Percentiles rank a stretch among this genome's conserved stretches.
Conservation (phyloP, 1,140 invertebrate species). For the Neodiprion pinetum region DNA sequence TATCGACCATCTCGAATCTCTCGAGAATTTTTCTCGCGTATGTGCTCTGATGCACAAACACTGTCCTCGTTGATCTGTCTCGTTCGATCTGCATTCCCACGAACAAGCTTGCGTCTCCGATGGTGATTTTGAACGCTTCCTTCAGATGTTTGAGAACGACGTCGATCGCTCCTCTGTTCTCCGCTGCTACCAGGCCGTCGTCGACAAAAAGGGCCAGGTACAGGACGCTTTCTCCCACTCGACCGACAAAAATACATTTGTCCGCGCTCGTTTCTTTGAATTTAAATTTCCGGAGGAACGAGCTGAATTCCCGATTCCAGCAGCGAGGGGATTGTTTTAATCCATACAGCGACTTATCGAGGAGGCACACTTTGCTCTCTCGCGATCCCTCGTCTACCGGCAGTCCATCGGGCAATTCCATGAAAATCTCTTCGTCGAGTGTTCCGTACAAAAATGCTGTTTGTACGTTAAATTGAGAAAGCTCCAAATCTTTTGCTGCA, state of each 20-base stretch:
- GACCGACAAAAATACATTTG: slow-evolving; percentile 19
- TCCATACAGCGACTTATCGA: slow-evolving; percentile 53
- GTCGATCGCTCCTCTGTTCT: slow-evolving; percentile 7
- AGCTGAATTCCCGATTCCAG: slow-evolving; percentile 46
- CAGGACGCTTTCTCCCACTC: not conserved
- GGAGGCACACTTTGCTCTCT: slow-evolving; percentile 35
- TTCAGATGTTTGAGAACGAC: slow-evolving; percentile 16
- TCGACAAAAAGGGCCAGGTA: slow-evolving; percentile 23
- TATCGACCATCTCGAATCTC: slow-evolving; percentile 25
- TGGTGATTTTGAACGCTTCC: slow-evolving; percentile 20
- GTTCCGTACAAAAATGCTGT: slow-evolving; percentile 51
- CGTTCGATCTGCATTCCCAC: slow-evolving; percentile 16
- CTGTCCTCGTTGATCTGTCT: not conserved
- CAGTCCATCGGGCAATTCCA: slow-evolving; percentile 49
- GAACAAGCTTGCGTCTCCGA: slow-evolving; percentile 17
- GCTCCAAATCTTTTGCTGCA: slow-evolving; percentile 22
- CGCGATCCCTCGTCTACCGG: slow-evolving; percentile 9
- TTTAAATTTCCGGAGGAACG: slow-evolving; percentile 16
- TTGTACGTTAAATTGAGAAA: slow-evolving; percentile 45
- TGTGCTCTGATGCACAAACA: slow-evolving; percentile 10
- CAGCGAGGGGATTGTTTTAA: slow-evolving; percentile 52
- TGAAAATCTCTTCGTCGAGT: slow-evolving; percentile 47
- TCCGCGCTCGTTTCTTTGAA: slow-evolving; percentile 14
- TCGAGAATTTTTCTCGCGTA: slow-evolving; percentile 29
- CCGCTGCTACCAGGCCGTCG: slow-evolving; percentile 18